Conservation (phyloP, 2,797 vertebrate genomes). For the Lates japonicus region DNA sequence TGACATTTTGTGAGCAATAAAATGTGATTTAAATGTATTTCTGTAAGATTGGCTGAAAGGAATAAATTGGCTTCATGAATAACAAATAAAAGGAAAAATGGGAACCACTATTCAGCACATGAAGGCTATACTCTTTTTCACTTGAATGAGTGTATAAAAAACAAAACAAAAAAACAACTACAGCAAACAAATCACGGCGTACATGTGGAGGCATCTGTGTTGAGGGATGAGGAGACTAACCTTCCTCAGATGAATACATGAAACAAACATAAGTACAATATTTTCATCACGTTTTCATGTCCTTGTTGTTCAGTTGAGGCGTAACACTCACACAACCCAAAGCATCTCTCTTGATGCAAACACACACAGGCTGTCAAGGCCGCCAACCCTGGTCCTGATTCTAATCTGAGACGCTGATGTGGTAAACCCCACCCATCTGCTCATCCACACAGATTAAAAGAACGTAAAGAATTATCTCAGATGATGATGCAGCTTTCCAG, state of each 20-base stretch:
- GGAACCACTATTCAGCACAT: background rate
- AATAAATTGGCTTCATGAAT: background rate
- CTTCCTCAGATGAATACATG: too few species aligned
- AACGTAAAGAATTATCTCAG: background rate
- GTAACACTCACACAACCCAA: too few species aligned
- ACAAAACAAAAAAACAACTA: too few species aligned
- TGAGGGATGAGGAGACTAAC: too few species aligned
- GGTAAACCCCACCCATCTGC: background rate
- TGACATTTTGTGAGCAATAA: background rate
- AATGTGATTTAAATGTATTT: conserved; percentile 19
- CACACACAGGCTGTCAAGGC: background rate
- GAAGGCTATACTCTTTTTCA: too few species aligned
- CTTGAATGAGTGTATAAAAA: too few species aligned
- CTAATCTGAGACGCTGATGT: background rate
- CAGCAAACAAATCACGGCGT: too few species aligned
- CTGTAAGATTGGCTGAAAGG: background rate
- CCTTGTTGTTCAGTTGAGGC: too few species aligned
- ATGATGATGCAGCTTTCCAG: background rate
- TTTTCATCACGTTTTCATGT: too few species aligned
- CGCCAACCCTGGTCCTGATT: background rate
- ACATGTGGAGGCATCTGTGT: too few species aligned
- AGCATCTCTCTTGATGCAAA: too few species aligned
- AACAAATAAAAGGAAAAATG: background rate
- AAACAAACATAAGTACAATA: too few species aligned
- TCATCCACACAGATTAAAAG: background rate